Evolutionary conservation across 2,797 vertebrate species (phyloP).

Genomic region (Neosalanx taihuensis): DNA sequence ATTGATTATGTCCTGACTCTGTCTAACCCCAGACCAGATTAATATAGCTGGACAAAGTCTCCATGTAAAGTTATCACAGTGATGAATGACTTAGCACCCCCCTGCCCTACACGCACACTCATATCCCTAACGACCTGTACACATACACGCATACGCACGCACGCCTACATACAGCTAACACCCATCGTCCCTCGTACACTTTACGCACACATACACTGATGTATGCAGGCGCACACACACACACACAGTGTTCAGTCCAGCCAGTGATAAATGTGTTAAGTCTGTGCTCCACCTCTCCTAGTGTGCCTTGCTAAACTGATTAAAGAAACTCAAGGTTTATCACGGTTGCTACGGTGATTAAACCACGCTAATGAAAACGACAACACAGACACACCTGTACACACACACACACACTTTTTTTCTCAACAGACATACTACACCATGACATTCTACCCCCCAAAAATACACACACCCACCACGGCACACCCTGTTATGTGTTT

Average conservation of each 20-base stretch:
- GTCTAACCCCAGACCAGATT: conserved; percentile 65
- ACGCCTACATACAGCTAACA: no score
- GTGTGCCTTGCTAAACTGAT: conserved; percentile 75
- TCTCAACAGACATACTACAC: not conserved
- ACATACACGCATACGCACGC: conserved; percentile 42
- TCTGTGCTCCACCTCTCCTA: conserved; percentile 73
- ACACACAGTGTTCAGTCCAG: conserved; percentile 43
- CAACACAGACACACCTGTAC: conserved; percentile 42
- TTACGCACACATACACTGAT: not conserved
- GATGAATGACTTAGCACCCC: conserved; percentile 63
- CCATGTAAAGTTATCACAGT: conserved; percentile 67
- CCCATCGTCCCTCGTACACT: no score
- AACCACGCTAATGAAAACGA: conserved; percentile 70
- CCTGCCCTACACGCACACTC: conserved; percentile 20
- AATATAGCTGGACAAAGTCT: conserved; percentile 68
- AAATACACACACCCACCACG: conserved; percentile 11
- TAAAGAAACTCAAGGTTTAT: conserved; percentile 74
- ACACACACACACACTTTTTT: conserved; percentile 29
- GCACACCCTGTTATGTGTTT: conserved; percentile 42
- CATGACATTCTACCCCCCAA: no score
- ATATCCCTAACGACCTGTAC: conserved; percentile 9
- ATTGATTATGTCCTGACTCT: conserved; percentile 76
- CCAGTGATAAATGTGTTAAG: conserved; percentile 70
- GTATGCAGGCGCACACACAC: conserved; percentile 28
- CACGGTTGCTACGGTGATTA: conserved; percentile 69